phyloP scores from a whole-genome alignment of 2,113 vertebrate species.

The Tragelaphus strepsiceros region DNA sequence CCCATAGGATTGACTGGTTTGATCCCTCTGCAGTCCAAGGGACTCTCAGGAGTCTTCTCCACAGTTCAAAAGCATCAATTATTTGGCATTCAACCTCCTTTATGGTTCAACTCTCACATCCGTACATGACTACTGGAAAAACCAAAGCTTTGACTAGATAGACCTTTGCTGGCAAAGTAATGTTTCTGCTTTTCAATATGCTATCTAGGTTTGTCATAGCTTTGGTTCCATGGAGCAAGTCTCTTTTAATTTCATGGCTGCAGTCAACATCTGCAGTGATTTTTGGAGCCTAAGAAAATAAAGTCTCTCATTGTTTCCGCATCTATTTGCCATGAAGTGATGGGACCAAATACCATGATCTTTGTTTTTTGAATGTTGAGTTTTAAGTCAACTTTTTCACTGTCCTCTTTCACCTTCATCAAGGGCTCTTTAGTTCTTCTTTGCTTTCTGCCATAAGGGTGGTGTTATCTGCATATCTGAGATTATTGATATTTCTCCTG shows the following conservation, averaged over 20 bases:
- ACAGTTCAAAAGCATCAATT: not conserved
- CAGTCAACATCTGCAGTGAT: not conserved
- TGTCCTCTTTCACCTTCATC: not conserved
- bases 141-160: not conserved
- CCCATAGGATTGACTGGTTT: not conserved
- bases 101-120: not conserved
- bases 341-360: not conserved
- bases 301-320: not conserved
- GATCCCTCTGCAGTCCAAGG: not conserved
- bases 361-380: not conserved
- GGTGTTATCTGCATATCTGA: not conserved
- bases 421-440: not conserved
- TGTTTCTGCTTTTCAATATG: not conserved
- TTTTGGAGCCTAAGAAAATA: not conserved
- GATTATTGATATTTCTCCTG: not conserved
- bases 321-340: not conserved
- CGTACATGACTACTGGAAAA: not conserved
- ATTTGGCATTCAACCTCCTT: not conserved
- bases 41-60: not conserved
- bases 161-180: not conserved
- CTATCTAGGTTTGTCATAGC: not conserved
- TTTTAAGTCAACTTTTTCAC: not conserved
- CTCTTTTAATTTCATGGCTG: not conserved
- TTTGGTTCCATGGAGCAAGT: not conserved
- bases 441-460: not conserved